Percentiles rank a stretch among this genome's conserved stretches.
phyloP scores from a whole-genome alignment of 2,888 invertebrate genomes.

The Salpingus planirostris region DNA sequence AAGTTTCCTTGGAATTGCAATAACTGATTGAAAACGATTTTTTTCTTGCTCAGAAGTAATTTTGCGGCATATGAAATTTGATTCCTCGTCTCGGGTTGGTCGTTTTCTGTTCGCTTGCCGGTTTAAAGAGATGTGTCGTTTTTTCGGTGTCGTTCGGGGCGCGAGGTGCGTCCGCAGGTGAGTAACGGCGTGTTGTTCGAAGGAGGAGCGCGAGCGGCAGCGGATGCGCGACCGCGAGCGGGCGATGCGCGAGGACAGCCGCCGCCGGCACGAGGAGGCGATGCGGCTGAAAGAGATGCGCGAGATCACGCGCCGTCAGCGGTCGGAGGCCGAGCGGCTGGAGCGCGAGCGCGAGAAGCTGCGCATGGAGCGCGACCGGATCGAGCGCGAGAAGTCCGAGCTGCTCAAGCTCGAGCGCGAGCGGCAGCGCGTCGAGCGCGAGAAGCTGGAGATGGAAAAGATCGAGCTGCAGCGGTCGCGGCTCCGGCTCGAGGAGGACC shows the following conservation, averaged over 20 bases:
- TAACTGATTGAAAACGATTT: too few relatives aligned
- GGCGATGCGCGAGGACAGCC: conserved; percentile 68
- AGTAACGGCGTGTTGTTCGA: too few relatives aligned
- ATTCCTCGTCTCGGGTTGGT: too few relatives aligned
- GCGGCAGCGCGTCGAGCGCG: conserved; percentile 58
- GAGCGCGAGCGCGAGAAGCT: conserved; percentile 74
- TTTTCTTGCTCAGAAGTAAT: too few relatives aligned
- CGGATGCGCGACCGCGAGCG: conserved; percentile 70
- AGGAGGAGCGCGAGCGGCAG: conserved; percentile 68
- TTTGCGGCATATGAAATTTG: too few relatives aligned
- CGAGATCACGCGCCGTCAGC: conserved; percentile 60
- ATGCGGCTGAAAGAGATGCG: conserved; percentile 63
- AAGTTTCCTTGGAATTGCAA: too few relatives aligned
- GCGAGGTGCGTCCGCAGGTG: too few relatives aligned
- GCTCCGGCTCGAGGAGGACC: conserved; percentile 53
- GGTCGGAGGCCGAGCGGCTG: conserved; percentile 75
- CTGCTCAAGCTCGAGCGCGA: conserved; percentile 75
- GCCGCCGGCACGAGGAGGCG: conserved; percentile 69
- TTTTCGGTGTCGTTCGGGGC: too few relatives aligned
- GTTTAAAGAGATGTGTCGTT: too few relatives aligned
- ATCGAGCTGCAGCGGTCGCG: conserved; percentile 77
- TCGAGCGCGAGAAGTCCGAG: conserved; percentile 83
- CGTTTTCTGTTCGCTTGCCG: too few relatives aligned
- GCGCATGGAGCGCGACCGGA: conserved; percentile 73
- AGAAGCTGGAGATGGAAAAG: conserved; percentile 64